phyloP scores from a whole-genome alignment of 2,888 invertebrate species.

The Aethes cnicana region DNA sequence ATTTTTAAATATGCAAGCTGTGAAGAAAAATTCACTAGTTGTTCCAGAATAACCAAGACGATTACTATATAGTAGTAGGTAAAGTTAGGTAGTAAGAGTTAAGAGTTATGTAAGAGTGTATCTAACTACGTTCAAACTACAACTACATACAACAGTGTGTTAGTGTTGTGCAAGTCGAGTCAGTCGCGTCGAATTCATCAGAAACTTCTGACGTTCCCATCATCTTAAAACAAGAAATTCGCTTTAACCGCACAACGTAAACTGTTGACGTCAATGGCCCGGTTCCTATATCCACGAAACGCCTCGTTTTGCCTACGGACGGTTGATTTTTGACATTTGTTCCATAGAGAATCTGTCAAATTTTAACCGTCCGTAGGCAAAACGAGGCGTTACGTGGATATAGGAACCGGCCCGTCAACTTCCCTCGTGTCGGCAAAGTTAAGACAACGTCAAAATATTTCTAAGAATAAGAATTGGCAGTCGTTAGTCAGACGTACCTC shows the following conservation, averaged over 20 bases:
- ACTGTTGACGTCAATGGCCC: conserved; percentile 6
- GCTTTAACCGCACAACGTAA: background rate
- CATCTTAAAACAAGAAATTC: background rate
- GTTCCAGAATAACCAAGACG: background rate
- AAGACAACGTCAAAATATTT: conserved; percentile 48
- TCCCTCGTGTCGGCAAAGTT: conserved; percentile 31
- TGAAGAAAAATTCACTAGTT: background rate
- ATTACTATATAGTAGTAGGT: background rate
- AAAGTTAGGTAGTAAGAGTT: background rate
- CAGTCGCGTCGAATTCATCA: background rate
- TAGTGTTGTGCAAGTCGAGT: conserved; percentile 37
- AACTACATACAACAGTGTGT: conserved; percentile 35
- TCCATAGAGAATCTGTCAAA: no score
- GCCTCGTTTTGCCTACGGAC: no score
- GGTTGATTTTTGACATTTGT: no score
- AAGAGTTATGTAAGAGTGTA: conserved; percentile 8
- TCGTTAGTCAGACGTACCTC: conserved; percentile 36
- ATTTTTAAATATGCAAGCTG: no score
- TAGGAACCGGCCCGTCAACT: no score
- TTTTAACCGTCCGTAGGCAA: no score
- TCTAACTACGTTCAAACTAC: conserved; percentile 32
- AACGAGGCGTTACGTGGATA: no score
- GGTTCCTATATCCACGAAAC: no score
- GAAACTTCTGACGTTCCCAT: background rate
- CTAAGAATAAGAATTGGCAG: no score